Base-by-base conservation (phyloP, 1,140 invertebrate species). In the Drosophila lini region DNA sequence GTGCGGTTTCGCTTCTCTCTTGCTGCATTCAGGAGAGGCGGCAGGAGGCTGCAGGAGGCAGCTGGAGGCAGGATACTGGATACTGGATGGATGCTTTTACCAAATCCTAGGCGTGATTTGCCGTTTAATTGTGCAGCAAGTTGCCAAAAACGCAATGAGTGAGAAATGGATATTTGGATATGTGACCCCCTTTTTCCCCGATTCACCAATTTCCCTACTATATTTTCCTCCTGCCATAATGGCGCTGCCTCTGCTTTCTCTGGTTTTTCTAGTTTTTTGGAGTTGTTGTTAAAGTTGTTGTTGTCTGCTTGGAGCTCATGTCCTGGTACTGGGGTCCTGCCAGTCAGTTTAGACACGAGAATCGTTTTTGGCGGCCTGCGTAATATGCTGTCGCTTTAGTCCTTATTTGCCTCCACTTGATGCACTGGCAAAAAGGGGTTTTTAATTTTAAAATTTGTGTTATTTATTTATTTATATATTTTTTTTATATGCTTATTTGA, bases 101-200 rank as follows among this genome's bases (percentile, higher is more conserved):
- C 64, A 78, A 80, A 74, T 80, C 77, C 78, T 61, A 80, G 83
- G 84, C 83, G 80, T 88, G 84, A 88, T 88, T 88, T 88, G 80
- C 83, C 78, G 83, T 89, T 89, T 88, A 88, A 88, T 89, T 89
- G 84, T 89, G 80, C 84, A 83, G 71, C 70, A 86, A 84, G 47
- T 75, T 79, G 50, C 65, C 76, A 77, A 80, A 73, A 71, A 65
- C 80, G 80, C 80, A 74, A 67, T 67, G 68, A 71, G 74, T 81
- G 74, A 65, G 67, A 81, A 81, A 81, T 73, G 79, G 67, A 77
- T 77, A 73, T 81, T 77, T 71, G 73, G 73, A 65, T 67, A 50
- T 81, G 55, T 80, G 28, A 63, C 56, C 22, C 22, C 47, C 38
- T 36, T 42, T 42, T 53, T 41, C 16, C 36, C 16, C 16, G 6